These are phyloP conservation scores for Drosophila helvetica DNA, from an alignment of 2,888 invertebrate genomes.

Conservation along the genomic window DNA sequence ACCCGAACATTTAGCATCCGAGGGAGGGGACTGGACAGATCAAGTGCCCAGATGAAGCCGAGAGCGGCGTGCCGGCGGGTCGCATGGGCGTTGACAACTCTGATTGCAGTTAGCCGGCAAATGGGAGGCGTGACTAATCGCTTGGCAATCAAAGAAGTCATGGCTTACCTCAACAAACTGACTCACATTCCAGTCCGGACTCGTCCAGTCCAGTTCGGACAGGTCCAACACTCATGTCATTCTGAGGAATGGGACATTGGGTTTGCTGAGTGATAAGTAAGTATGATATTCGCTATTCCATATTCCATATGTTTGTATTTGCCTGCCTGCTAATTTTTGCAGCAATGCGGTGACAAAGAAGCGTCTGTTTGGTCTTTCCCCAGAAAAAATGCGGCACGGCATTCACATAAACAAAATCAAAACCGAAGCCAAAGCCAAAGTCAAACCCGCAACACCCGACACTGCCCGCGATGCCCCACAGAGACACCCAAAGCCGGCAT, in stretches of 20 bases:
- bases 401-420: slow-evolving; percentile 24
- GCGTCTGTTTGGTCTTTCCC: slow-evolving; percentile 44
- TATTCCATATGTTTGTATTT: slow-evolving; percentile 10
- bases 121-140: slow-evolving; percentile 59
- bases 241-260: too few relatives aligned
- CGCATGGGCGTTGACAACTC: slow-evolving; percentile 57
- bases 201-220: slow-evolving; percentile 5
- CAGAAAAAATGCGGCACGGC: slow-evolving; percentile 52
- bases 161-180: slow-evolving; percentile 43
- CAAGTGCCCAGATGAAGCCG: background rate
- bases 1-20: slow-evolving; percentile 15
- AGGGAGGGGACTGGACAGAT: background rate
- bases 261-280: slow-evolving; percentile 24
- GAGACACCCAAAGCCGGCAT: slow-evolving; percentile 7
- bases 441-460: background rate
- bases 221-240: background rate
- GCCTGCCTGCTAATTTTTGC: slow-evolving; percentile 37
- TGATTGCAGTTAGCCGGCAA: slow-evolving; percentile 24
- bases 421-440: slow-evolving; percentile 21
- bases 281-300: slow-evolving; percentile 33
- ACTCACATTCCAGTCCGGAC: slow-evolving; percentile 46
- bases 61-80: slow-evolving; percentile 38
- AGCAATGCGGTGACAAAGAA: slow-evolving; percentile 48
- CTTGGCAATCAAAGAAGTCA: slow-evolving; percentile 41
- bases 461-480: too few relatives aligned